Base-by-base conservation (phyloP, 2,113 vertebrate genomes). In the Axis porcinus region DNA sequence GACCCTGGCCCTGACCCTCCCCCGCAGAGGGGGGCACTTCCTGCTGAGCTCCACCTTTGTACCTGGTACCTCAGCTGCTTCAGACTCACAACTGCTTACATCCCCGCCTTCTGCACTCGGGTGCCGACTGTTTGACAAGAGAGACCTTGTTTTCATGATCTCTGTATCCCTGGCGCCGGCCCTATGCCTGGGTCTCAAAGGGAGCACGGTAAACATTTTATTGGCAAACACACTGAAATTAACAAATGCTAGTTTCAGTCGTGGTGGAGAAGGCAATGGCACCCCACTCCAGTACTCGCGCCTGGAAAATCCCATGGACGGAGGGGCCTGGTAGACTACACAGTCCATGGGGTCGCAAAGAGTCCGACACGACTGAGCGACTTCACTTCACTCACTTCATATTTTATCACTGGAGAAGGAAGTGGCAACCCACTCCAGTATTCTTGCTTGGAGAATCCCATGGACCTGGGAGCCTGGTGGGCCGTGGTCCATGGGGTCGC, bases 401-500 rank as follows among this genome's bases (percentile, higher is more conserved):
- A 12, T 9, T 70, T 70, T 23, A 70, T 70, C 19, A 70, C n/a
- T 36, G 64, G 64, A 36, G 64, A 70, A 70, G 19, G 2, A 70
- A 70, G 5, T 36, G 64, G n/a, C 64, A 70, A 36, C 64, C 64
- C 64, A 67, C n/a, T 70, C 67, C 67, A 70, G 19, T 70, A 36
- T 40, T 70, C 67, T 36, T 36, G 67, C 67, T 6, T 70, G 67
- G 67, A 40, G 67, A 70, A 74, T 40, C 67, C n/a, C 67, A 40
- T 40, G 67, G 67, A 74, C 67, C 19, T 23, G 36, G n/a, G 36
- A 23, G n/a, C n/a, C 67, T 40, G 19, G n/a, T 1, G 9, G 9
- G 9, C 17, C 0, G 0, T 36, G 17, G 64, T 36, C n/a, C 2
- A 2, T 36, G n/a, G 64, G 64, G 33, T 67, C 16, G 4, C 64